These are phyloP conservation scores for Palaemon carinicauda DNA, from an alignment of 1,140 invertebrate species.

Conservation along the genomic window DNA sequence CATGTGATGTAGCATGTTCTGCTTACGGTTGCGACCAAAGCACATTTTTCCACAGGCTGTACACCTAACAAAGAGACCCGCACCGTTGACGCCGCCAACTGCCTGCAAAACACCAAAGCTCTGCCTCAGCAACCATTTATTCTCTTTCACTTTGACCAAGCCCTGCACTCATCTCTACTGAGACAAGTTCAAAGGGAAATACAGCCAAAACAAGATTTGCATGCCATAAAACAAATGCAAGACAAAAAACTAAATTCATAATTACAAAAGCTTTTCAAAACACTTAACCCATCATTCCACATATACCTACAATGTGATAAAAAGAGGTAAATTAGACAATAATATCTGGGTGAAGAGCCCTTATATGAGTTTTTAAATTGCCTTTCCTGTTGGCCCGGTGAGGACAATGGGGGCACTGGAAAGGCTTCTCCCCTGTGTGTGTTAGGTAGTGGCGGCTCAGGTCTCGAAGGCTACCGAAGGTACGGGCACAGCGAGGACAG, in stretches of 20 bases:
- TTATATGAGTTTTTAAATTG: conserved; percentile 55
- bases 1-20: conserved; percentile 59
- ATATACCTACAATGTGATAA: not conserved
- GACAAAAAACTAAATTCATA: too few species aligned
- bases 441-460: conserved; percentile 61
- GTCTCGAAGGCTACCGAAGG: conserved; percentile 52
- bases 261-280: not conserved
- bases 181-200: not conserved
- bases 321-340: conserved; percentile 19
- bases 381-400: conserved; percentile 60
- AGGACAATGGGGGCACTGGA: conserved; percentile 67
- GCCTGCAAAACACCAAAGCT: conserved; percentile 58
- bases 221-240: too few species aligned
- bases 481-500: conserved; percentile 49
- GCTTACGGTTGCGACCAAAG: conserved; percentile 59
- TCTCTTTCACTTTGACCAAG: not conserved
- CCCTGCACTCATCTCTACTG: not conserved
- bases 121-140: conserved; percentile 35
- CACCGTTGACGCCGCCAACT: conserved; percentile 35
- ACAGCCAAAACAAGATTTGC: not conserved
- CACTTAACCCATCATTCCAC: not conserved
- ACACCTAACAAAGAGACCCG: conserved; percentile 56
- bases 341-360: conserved; percentile 51
- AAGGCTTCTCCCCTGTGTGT: conserved; percentile 68
- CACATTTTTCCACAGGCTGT: conserved; percentile 59